Base-by-base conservation (phyloP, 2,797 vertebrate genomes). In the Adelosebastes latens region DNA sequence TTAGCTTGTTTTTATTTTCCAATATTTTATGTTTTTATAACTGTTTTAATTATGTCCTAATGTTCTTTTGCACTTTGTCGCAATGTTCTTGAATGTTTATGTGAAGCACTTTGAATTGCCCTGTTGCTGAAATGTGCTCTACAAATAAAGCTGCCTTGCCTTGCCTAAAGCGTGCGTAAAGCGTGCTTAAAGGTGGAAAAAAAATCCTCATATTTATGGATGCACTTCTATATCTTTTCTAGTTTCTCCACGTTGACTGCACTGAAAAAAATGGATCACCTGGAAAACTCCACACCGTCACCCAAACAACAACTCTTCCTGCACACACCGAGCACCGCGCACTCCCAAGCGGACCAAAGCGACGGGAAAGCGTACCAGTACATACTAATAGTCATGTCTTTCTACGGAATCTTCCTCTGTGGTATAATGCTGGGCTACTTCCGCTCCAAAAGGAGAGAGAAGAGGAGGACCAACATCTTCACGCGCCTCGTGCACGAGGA, bases 381-480 rank as follows among this genome's bases (percentile, higher is more conserved):
- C 88, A 94, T 99, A 29, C 75, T 99, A 59, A 97, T 98, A 0
- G 97, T 99, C 71, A 96, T 99, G 95, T 97, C 96, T 68, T 99
- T 99, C 95, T 99, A 99, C 0, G 98, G 96, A 49, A 78, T 99
- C 83, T 99, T 99, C 93, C 95, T 99, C 80, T 93, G 96, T 8
- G 98, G 96, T 9, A 97, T 99, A 79, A 97, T 97, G 96, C 86
- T 99, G 53, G 97, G 97, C 73, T 99, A 99, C 90, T 94, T 98
- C 94, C 97, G 97, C 86, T 97, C 97, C 80, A 99, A 99, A 90
- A 93, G 96, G 83, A 95, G 94, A 66, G 97, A 99, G 89, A 97
- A 97, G 92, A 94, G 94, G 61, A 95, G 96, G 68, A 89, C 94
- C 62, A 97, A 97, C 87, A 85, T 97, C 39, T 95, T 99, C 85